Percentiles rank a stretch among this genome's conserved stretches.
These are phyloP conservation scores for Oplegnathus fasciatus DNA, from an alignment of 2,113 vertebrate species.

Conservation along the genomic window DNA sequence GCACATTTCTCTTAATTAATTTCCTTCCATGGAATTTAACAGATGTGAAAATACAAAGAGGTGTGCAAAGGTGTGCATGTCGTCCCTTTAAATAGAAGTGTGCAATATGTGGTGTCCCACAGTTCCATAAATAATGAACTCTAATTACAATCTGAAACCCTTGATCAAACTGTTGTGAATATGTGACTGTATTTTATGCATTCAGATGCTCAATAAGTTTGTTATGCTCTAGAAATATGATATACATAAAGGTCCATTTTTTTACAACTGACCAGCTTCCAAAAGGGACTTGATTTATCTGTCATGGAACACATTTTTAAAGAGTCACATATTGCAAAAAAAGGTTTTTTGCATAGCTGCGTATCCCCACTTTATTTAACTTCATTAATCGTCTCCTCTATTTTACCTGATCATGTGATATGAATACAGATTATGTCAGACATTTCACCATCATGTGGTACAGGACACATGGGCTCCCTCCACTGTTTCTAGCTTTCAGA, in stretches of 20 bases:
- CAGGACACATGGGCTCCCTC: too few relatives aligned
- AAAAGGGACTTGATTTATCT: neutral
- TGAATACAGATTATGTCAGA: too few relatives aligned
- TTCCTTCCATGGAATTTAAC: too few relatives aligned
- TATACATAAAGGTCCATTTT: neutral
- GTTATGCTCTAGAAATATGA: too few relatives aligned
- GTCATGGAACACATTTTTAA: neutral
- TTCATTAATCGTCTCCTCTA: too few relatives aligned
- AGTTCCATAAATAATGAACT: neutral
- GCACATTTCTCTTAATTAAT: neutral
- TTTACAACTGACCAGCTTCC: neutral
- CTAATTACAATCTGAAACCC: neutral
- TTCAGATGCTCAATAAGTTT: neutral
- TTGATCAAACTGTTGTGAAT: neutral
- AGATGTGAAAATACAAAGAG: neutral
- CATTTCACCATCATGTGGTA: too few relatives aligned
- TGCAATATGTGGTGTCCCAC: neutral
- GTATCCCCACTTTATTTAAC: too few relatives aligned
- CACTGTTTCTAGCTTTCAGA: too few relatives aligned
- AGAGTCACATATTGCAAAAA: neutral
- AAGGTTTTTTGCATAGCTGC: too few relatives aligned
- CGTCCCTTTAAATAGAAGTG: neutral
- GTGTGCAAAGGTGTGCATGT: neutral
- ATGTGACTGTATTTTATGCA: neutral
- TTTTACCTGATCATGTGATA: too few relatives aligned